Percentiles rank a stretch among this genome's conserved stretches.
Conservation (phyloP, 1,140 invertebrate species). For the Drosophila bifasciata region DNA sequence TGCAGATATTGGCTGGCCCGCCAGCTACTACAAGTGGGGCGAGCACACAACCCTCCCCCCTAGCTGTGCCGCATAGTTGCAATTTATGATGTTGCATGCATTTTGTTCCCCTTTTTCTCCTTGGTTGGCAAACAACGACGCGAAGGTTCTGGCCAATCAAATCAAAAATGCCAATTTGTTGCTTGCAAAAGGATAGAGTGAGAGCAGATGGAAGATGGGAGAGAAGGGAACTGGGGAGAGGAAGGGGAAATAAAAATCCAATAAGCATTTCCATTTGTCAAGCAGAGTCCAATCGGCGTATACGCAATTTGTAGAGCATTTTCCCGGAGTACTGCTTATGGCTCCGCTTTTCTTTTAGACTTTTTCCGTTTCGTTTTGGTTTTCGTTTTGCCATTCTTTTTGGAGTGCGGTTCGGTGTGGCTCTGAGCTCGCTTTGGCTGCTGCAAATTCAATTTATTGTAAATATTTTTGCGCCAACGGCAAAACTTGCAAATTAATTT, state of each 20-base stretch:
- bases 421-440: constrained; percentile 25
- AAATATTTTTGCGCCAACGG: constrained; percentile 72
- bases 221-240: not conserved
- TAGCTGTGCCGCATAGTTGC: constrained; percentile 34
- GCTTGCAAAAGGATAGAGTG: not conserved
- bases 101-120: constrained; percentile 1
- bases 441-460: constrained; percentile 69
- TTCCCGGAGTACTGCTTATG: constrained; percentile 25
- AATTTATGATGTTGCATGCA: constrained; percentile 58
- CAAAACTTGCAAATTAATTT: constrained; percentile 69
- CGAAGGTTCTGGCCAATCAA: constrained; percentile 42
- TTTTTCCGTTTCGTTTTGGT: too few species aligned
- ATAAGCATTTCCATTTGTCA: constrained; percentile 66
- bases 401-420: not conserved
- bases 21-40: too few species aligned
- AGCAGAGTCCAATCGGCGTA: constrained; percentile 49
- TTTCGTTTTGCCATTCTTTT: constrained; percentile 1
- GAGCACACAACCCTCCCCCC: not conserved
- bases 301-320: constrained; percentile 49
- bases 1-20: constrained; percentile 66
- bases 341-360: not conserved
- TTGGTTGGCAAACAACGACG: constrained; percentile 33
- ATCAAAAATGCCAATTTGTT: constrained; percentile 43
- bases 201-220: not conserved
- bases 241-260: constrained; percentile 36